Conservation (phyloP, 2,797 vertebrate genomes). For the Schizopygopsis pylzovi region DNA sequence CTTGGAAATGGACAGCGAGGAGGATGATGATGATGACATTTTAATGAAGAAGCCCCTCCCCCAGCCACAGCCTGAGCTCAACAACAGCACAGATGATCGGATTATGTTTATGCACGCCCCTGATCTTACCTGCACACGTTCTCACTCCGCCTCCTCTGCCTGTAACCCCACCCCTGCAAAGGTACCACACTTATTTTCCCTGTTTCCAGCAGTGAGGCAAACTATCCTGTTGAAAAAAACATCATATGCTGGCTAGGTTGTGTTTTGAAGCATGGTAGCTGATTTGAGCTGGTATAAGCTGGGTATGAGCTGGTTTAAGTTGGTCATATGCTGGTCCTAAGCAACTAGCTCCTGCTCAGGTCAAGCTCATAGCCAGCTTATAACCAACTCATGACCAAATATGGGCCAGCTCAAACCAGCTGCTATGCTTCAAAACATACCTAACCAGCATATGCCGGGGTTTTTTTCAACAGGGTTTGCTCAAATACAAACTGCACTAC, state of each 20-base stretch:
- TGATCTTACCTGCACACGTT: constrained; percentile 75
- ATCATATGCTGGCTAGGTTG: no score
- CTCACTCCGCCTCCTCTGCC: constrained; percentile 80
- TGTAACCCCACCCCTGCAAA: constrained; percentile 72
- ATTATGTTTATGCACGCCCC: constrained; percentile 66
- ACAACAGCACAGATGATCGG: constrained; percentile 72
- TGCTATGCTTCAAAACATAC: background rate
- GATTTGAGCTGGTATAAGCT: no score
- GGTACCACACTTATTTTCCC: constrained; percentile 71
- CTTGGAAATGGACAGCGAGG: constrained; percentile 85
- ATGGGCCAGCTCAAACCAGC: no score
- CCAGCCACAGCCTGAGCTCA: constrained; percentile 64
- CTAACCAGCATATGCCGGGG: background rate
- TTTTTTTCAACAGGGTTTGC: background rate
- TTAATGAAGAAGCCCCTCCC: constrained; percentile 64
- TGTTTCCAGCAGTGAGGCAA: no score
- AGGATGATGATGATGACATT: constrained; percentile 77
- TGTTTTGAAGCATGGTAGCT: no score
- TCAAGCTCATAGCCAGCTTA: background rate
- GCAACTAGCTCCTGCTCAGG: background rate
- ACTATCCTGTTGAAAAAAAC: background rate
- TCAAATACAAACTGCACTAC: background rate
- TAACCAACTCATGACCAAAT: no score
- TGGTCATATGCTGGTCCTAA: no score
- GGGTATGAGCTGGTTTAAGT: no score